phyloP scores from a whole-genome alignment of 2,888 invertebrate species.

The Salpingus planirostris region DNA sequence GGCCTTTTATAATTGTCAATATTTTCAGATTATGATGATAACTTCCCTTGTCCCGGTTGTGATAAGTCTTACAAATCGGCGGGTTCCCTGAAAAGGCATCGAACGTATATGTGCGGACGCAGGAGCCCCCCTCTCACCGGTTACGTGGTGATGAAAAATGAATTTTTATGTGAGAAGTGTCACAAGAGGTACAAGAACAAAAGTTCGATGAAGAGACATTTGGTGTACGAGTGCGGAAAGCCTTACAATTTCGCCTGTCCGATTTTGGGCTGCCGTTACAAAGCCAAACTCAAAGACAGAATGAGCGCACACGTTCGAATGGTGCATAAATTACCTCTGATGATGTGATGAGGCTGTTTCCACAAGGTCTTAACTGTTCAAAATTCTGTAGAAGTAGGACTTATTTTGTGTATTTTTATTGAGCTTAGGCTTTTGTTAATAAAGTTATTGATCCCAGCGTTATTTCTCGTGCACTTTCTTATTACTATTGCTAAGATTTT shows the following conservation, averaged over 20 bases:
- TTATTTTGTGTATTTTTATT: no score
- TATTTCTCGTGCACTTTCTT: no score
- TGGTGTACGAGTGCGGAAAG: constrained; percentile 29
- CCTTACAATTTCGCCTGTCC: constrained; percentile 26
- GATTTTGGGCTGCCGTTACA: constrained; percentile 24
- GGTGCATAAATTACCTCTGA: constrained; percentile 23
- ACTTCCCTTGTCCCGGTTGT: constrained; percentile 9
- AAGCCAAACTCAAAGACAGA: constrained; percentile 27
- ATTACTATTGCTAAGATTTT: no score
- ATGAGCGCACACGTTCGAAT: constrained; percentile 29
- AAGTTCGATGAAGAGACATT: constrained; percentile 20
- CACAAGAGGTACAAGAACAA: constrained; percentile 10
- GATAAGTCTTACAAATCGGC: constrained; percentile 7
- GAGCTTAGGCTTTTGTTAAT: no score
- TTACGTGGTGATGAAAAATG: constrained; percentile 14
- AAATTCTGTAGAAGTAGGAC: no score
- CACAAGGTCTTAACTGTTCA: no score
- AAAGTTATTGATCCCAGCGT: no score
- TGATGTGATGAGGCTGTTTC: no score
- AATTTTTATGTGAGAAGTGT: constrained; percentile 18
- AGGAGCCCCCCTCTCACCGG: constrained; percentile 8
- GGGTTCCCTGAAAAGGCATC: constrained; percentile 7
- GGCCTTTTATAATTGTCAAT: no score
- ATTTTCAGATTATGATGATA: no score
- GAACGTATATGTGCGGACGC: constrained; percentile 10